phyloP scores from a whole-genome alignment of 2,888 invertebrate species.

The Tortrix viridana region DNA sequence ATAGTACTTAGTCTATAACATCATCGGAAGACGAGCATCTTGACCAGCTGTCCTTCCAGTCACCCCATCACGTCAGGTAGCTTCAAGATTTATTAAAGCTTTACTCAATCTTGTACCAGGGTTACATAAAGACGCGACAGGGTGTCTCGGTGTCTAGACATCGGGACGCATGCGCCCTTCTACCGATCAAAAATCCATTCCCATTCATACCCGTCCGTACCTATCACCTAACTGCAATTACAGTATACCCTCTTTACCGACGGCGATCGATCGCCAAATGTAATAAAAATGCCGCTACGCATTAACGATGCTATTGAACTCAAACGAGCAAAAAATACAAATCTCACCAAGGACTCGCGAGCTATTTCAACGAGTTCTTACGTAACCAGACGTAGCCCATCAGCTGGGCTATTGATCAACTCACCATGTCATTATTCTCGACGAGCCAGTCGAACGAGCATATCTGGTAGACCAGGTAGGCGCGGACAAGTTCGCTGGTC shows the following conservation, averaged over 20 bases:
- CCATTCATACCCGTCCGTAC: constrained; percentile 54
- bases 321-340: constrained; percentile 36
- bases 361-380: too few species aligned
- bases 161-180: constrained; percentile 57
- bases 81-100: constrained; percentile 2
- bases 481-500: constrained; percentile 94
- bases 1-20: constrained; percentile 2
- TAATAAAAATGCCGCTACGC: constrained; percentile 34
- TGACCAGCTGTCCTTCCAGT: background rate
- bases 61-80: background rate
- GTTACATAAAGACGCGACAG: constrained; percentile 23
- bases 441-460: constrained; percentile 95
- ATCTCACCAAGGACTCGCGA: too few species aligned
- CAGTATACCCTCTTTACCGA: constrained; percentile 45
- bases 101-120: constrained; percentile 11
- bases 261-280: constrained; percentile 44
- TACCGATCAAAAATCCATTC: constrained; percentile 53
- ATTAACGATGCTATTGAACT: constrained; percentile 34
- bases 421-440: constrained; percentile 96
- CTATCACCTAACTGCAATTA: constrained; percentile 45
- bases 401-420: constrained; percentile 62
- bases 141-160: constrained; percentile 37
- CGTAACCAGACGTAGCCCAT: constrained; percentile 21
- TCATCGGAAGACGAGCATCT: constrained; percentile 13
- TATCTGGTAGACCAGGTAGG: constrained; percentile 95